phyloP scores from a whole-genome alignment of 1,140 invertebrate genomes.

The Idris sp. region DNA sequence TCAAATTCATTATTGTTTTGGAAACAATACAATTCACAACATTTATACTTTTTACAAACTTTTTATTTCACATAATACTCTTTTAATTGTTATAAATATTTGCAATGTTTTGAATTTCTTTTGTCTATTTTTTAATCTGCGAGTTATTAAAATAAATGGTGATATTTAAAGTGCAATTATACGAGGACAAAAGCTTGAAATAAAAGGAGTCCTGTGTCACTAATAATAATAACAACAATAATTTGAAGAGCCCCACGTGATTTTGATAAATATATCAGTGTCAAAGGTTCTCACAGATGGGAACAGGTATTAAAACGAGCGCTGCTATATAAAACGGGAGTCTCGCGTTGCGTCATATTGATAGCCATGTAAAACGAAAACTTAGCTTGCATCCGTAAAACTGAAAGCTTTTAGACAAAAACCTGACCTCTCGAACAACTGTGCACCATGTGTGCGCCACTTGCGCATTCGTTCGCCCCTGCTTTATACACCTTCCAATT shows the following conservation, averaged over 20 bases:
- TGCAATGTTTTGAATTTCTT: no score
- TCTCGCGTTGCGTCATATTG: constrained; percentile 50
- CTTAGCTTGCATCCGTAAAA: constrained; percentile 69
- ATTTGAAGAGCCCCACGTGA: not conserved
- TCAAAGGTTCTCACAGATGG: constrained; percentile 48
- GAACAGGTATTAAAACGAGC: constrained; percentile 54
- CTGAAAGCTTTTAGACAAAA: constrained; percentile 74
- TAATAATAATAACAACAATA: no score
- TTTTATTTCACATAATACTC: no score
- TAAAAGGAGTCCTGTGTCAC: not conserved
- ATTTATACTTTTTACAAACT: no score
- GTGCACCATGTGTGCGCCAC: constrained; percentile 77
- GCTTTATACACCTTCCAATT: constrained; percentile 52
- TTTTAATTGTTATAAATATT: no score
- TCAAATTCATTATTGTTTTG: constrained; percentile 26
- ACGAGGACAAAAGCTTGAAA: no score
- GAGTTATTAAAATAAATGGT: no score
- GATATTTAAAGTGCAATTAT: no score
- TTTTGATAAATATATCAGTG: constrained; percentile 39
- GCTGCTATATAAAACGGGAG: no score
- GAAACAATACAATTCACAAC: constrained; percentile 1
- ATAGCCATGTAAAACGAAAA: constrained; percentile 59
- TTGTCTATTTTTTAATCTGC: not conserved
- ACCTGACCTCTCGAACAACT: constrained; percentile 78
- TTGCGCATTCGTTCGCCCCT: constrained; percentile 68